phyloP scores from a whole-genome alignment of 2,113 vertebrate species.

The Thryonomys swinderianus region DNA sequence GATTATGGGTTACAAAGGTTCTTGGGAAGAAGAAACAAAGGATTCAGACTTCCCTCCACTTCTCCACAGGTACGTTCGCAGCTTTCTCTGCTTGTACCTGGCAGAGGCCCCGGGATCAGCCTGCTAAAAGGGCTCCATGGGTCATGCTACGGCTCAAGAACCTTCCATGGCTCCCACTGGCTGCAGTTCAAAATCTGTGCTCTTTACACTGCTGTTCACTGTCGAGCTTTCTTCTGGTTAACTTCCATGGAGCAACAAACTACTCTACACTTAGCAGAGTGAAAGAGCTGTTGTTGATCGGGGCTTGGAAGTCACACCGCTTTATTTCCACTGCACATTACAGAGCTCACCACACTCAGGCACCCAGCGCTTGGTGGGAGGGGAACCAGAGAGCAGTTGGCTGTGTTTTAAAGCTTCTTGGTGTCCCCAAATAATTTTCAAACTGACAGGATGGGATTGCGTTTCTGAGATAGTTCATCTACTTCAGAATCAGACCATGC shows the following conservation, averaged over 20 bases:
- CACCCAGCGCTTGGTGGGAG: neutral
- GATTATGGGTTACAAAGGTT: constrained; percentile 22
- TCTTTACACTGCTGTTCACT: neutral
- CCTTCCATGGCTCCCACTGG: neutral
- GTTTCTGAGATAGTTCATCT: neutral
- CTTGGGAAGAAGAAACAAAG: neutral
- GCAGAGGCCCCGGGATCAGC: neutral
- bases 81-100: neutral
- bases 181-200: neutral
- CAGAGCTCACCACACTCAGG: fast-evolving
- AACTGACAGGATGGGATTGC: neutral
- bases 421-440: neutral
- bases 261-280: neutral
- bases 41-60: neutral
- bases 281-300: neutral
- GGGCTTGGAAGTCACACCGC: neutral
- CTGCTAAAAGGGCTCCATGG: neutral
- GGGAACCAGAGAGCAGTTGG: neutral
- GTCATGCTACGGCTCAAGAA: neutral
- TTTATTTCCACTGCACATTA: neutral
- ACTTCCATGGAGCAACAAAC: neutral
- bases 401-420: neutral
- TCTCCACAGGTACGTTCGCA: constrained; percentile 36
- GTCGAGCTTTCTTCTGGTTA: neutral
- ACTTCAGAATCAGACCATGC: neutral